phyloP scores from a whole-genome alignment of 2,888 invertebrate species.

The Coelinius sp. region DNA sequence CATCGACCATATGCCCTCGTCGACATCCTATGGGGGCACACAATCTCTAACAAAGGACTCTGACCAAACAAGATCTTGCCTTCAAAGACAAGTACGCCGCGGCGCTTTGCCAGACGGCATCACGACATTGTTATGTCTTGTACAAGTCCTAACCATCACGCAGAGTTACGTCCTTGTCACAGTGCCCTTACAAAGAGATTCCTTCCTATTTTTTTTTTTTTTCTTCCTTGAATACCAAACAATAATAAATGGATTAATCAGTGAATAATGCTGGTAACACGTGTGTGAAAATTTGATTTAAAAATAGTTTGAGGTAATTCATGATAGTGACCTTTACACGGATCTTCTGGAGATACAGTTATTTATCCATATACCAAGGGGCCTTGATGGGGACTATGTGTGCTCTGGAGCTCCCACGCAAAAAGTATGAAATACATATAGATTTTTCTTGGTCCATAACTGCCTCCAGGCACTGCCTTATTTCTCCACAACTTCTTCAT shows the following conservation, averaged over 20 bases:
- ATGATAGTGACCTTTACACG: constrained; percentile 1
- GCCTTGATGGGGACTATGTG: constrained; percentile 32
- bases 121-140: background rate
- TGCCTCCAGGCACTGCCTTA: constrained; percentile 45
- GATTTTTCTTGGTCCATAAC: constrained; percentile 43
- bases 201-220: background rate
- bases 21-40: background rate
- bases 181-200: background rate
- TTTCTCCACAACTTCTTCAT: constrained; percentile 40
- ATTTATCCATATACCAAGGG: constrained; percentile 40
- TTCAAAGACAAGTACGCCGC: constrained; percentile 1
- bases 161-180: background rate
- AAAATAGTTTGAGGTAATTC: too few relatives aligned
- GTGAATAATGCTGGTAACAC: background rate
- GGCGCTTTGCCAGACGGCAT: background rate
- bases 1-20: background rate
- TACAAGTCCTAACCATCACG: background rate
- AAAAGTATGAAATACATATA: constrained; percentile 38
- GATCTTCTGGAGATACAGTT: constrained; percentile 34
- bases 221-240: background rate
- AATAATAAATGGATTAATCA: background rate
- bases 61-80: constrained; percentile 4
- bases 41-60: background rate
- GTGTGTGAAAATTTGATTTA: background rate
- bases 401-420: constrained; percentile 51